phyloP scores from a whole-genome alignment of 2,113 vertebrate species.

The Amphiprion ocellaris region DNA sequence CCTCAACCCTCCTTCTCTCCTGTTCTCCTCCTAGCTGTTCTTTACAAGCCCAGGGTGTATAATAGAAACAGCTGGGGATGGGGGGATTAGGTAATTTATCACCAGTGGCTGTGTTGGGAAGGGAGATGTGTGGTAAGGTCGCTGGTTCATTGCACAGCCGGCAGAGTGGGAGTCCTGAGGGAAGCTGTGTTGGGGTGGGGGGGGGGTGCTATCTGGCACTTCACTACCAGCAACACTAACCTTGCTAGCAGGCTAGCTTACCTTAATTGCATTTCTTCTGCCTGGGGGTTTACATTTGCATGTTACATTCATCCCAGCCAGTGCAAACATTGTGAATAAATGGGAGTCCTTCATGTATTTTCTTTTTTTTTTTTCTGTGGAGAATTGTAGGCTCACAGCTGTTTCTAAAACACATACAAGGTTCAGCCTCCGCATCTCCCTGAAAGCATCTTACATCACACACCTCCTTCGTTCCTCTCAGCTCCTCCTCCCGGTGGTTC shows the following conservation, averaged over 20 bases:
- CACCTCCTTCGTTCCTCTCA: slow-evolving; percentile 10
- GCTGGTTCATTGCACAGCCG: slow-evolving; percentile 67
- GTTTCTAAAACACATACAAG: slow-evolving; percentile 9
- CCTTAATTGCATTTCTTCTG: slow-evolving; percentile 64
- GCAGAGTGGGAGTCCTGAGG: slow-evolving; percentile 61
- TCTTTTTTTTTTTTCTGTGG: background rate
- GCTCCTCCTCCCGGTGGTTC: slow-evolving; percentile 1
- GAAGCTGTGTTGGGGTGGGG: slow-evolving; percentile 34
- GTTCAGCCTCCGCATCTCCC: slow-evolving; percentile 4
- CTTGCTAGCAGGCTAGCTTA: slow-evolving; percentile 53
- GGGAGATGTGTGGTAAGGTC: slow-evolving; percentile 60
- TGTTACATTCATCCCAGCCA: slow-evolving; percentile 26
- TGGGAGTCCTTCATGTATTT: slow-evolving; percentile 7
- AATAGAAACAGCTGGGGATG: slow-evolving; percentile 60
- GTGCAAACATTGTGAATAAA: slow-evolving; percentile 26
- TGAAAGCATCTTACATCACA: background rate
- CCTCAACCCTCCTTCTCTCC: slow-evolving; percentile 31
- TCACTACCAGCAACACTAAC: slow-evolving; percentile 43
- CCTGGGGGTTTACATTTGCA: slow-evolving; percentile 45
- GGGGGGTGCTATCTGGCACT: slow-evolving; percentile 42
- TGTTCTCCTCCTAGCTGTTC: slow-evolving; percentile 29
- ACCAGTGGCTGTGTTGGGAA: slow-evolving; percentile 64
- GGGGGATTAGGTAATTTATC: slow-evolving; percentile 76
- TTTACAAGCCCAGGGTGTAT: slow-evolving; percentile 61
- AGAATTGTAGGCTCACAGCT: slow-evolving; percentile 1